These are phyloP conservation scores for Nothoprocta pentlandii DNA, from an alignment of 2,113 vertebrate genomes.

Conservation along the genomic window DNA sequence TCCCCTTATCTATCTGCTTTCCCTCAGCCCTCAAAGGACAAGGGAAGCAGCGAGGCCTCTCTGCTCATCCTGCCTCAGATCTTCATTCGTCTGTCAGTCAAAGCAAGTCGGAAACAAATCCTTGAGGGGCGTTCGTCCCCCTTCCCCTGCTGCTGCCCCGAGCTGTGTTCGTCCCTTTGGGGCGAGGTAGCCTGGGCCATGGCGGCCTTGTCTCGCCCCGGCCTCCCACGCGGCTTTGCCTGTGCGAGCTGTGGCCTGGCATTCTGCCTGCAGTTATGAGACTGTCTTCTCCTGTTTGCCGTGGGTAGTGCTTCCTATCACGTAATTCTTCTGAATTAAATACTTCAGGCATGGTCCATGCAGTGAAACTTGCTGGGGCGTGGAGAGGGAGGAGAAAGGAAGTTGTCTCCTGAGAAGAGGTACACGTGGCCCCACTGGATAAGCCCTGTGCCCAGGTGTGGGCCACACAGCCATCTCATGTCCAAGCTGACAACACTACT, in stretches of 20 bases:
- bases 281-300: rapidly evolving
- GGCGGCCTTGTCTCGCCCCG: rapidly evolving
- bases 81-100: neutral
- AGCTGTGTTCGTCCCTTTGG: neutral
- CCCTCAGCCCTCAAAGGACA: neutral
- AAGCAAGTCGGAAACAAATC: neutral
- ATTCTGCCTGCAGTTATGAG: rapidly evolving
- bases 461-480: rapidly evolving
- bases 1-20: neutral
- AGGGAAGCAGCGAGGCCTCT: neutral
- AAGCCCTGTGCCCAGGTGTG: neutral
- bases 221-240: rapidly evolving
- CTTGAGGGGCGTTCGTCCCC: neutral
- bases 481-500: neutral
- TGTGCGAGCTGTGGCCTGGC: rapidly evolving
- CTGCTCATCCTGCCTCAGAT: neutral
- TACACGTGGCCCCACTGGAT: rapidly evolving
- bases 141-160: neutral
- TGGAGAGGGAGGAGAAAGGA: neutral
- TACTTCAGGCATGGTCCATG: neutral
- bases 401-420: neutral
- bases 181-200: rapidly evolving
- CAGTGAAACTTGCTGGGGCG: neutral
- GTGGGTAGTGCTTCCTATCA: neutral
- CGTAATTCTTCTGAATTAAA: neutral